A percentile compares a stretch with the other conserved stretches of the same genome.
Conservation (phyloP, 2,113 vertebrate genomes). For the Neofelis nebulosa region DNA sequence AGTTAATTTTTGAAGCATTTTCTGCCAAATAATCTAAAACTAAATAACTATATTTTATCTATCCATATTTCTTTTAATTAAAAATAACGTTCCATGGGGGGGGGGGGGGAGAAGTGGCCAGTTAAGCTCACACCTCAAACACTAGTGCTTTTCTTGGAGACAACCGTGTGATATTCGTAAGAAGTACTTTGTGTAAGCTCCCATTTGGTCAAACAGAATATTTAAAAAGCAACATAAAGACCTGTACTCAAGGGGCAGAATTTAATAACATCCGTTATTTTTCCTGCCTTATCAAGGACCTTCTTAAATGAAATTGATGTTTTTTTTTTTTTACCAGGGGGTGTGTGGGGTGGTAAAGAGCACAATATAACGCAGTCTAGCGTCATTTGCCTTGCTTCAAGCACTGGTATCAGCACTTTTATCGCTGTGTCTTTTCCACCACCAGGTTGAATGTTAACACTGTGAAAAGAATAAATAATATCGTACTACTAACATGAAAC, state of each 20-base stretch:
- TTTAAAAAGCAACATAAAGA: not conserved
- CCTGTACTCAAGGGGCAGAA: not conserved
- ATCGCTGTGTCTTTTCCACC: not conserved
- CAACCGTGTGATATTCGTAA: not conserved
- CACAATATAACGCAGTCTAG: fast-evolving
- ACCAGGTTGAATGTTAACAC: not conserved
- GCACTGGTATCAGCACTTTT: no score
- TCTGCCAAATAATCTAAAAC: not conserved
- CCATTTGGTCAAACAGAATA: not conserved
- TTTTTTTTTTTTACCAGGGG: not conserved
- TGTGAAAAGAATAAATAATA: not conserved
- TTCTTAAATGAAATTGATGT: not conserved
- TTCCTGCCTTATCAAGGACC: not conserved
- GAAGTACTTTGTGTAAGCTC: not conserved
- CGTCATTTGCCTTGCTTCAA: not conserved
- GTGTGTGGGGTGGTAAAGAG: not conserved
- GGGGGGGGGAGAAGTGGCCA: not conserved
- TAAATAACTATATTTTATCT: not conserved
- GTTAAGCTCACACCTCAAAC: not conserved
- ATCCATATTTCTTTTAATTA: not conserved
- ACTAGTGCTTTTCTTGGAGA: not conserved
- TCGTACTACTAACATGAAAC: not conserved
- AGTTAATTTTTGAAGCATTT: not conserved
- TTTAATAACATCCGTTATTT: not conserved
- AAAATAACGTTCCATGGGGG: not conserved